Evolutionary conservation across 2,797 vertebrate species (phyloP), one percentile per base, ranked within the genome.

Genomic region (Loris lydekkerianus): DNA sequence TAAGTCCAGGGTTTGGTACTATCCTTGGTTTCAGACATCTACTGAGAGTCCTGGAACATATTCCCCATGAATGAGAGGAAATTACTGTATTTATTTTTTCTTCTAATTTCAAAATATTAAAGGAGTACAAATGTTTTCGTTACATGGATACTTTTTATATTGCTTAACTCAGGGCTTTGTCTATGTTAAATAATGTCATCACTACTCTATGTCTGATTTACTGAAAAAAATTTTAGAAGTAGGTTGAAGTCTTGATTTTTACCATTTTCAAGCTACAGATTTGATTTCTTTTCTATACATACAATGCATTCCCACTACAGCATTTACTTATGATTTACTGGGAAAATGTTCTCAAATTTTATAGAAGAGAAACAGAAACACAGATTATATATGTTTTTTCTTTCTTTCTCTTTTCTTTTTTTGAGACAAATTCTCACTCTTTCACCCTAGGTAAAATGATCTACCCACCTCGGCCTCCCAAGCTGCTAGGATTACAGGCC

Each of bases 131-230:
- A 65, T 65, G 29, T 65, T 31, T 65, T 15, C 31, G 11, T 65
- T 65, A 65, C 63, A 65, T 65, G 29, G 63, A 65, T 65, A 31
- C 29, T 14, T 65, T 65, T 65, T 31, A 65, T 31, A 65, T 11
- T 31, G 63, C 29, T 65, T 31, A 65, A 65, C 9, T 31, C 63
- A 31, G 29, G 13, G 7, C 31, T 75, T 18, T 13, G 82, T 93
- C 31, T 97, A 34, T 10, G 73, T 82, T 96, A 92, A 96, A 92
- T 46, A 58, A 43, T 70, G 60, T 72, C 27, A 73, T 34, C 69
- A 49, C 43, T 82, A 34, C 6, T 58, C 14, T 25, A 58, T 56
- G 25, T 72, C 80, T 84, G 25, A 37, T 69, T 82, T 69, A 80
- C 63, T 63, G 9, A 14, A 14, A 20, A 14, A 67, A 34, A n/a